Base-by-base conservation (phyloP, 2,888 invertebrate genomes). In the Apamea sordens region DNA sequence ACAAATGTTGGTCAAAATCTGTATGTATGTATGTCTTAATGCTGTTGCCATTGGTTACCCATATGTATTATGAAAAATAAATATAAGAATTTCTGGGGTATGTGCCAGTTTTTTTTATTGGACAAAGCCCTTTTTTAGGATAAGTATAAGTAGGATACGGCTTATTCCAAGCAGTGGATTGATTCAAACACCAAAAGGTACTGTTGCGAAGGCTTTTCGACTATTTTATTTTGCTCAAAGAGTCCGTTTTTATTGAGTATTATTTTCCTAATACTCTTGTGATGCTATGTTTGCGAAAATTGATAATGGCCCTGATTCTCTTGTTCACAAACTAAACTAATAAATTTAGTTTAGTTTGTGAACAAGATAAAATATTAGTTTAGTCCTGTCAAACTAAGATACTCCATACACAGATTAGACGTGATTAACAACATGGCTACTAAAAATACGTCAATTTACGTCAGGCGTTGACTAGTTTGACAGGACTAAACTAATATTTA, bases 111-210 rank as follows among this genome's bases (percentile, higher is more conserved):
- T 59, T 56, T 56, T 41, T 59, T 18, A 18, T 24, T 24, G 32
- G 18, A 32, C 28, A n/a, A 56, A 28, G 36, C 36, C 59, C 67
- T 61, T 68, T 77, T 50, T 2, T 24, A 15, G 47, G 28, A 79
- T 61, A 50, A 67, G 0, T 6, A 6, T 67, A 67, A 28, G 47
- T 41, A 61, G 44, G 47, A 78, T 50, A 61, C 36, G 47, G 28
- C 47, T 78, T 78, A 67, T 68, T 41, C 10, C 13, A 24, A 21
- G 24, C 41, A 15, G 6, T 15, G 18, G 18, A 69, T 79, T 79
- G 18, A 78, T 41, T 79, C 41, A 44, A 64, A 5, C 18, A 47
- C 21, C 24, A 69, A 69, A 50, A 61, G 18, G 50, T 36, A 24
- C n/a, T 59, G 3, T 73, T 44, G 8, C 10, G 2, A 36, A 59